Percentiles rank a stretch among this genome's conserved stretches.
These are phyloP conservation scores for Eleutherodactylus coqui DNA, from an alignment of 2,797 vertebrate genomes.

Conservation along the genomic window DNA sequence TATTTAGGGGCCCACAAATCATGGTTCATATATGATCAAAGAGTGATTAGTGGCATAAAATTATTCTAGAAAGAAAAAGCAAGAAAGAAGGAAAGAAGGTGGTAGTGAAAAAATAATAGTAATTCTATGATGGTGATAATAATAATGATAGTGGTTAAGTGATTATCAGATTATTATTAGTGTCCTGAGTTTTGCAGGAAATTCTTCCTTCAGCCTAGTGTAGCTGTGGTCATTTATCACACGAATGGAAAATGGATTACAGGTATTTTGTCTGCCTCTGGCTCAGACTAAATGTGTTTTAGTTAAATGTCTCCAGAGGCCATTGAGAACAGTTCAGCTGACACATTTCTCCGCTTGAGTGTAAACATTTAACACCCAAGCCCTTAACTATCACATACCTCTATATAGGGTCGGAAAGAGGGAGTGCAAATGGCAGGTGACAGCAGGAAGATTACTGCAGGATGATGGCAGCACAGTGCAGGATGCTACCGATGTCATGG, in stretches of 20 bases:
- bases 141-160: neutral
- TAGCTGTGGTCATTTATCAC: slow-evolving; percentile 54
- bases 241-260: slow-evolving; percentile 62
- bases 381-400: slow-evolving; percentile 54
- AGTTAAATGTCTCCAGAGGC: slow-evolving; percentile 64
- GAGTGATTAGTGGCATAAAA: too few relatives aligned
- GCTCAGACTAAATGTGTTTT: slow-evolving; percentile 63
- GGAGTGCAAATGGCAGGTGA: slow-evolving; percentile 52
- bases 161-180: neutral
- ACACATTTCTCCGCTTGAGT: slow-evolving; percentile 62
- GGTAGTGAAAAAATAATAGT: neutral
- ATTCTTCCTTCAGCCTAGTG: slow-evolving; percentile 24
- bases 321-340: slow-evolving; percentile 64
- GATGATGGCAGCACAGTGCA: neutral
- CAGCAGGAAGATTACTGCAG: slow-evolving; percentile 6
- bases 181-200: neutral
- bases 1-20: too few relatives aligned
- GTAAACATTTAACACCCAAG: slow-evolving; percentile 62
- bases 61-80: too few relatives aligned
- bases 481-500: too few relatives aligned
- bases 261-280: slow-evolving; percentile 64
- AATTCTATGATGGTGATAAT: too few relatives aligned
- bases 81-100: neutral
- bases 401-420: slow-evolving; percentile 28
- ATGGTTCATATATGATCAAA: too few relatives aligned